Base-by-base conservation (phyloP, 2,888 invertebrate genomes). In the Caenorhabditis sulstoni region DNA sequence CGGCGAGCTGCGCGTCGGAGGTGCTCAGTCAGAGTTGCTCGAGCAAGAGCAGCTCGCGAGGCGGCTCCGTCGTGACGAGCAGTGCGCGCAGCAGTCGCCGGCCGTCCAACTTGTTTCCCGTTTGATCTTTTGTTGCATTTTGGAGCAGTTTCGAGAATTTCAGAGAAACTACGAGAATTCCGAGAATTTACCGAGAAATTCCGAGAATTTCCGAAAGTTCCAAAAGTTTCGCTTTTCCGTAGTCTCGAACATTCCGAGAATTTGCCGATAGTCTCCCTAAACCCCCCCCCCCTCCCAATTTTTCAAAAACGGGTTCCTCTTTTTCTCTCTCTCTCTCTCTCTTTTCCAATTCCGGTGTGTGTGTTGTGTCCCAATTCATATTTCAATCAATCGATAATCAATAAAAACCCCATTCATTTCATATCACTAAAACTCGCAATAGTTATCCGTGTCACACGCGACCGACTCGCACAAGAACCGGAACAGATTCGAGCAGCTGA, bases 1-100 rank as follows among this genome's bases (percentile, higher is more conserved):
- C 74, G 59, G 76, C 82, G 37, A 76, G 73, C 29, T 74, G 80
- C 29, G 67, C 66, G 12, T 68, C 70, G 9, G 82, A 78, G 53
- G 82, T 81, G 22, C 35, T 50, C 41, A 65, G 65, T 23, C 41
- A 68, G 59, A 47, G 59, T 14, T 61, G 44, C 29, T 68, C 67
- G n/a, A 57, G 22, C 5, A 49, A 59, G 37, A 59, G 59, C 59
- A 59, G 55, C n/a, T 71, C 70, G 5, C 47, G 57, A n/a, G 58
- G 67, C 12, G 67, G 66, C 4, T 64, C 29, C 29, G 3, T 7
- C 29, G 55, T 47, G 14, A n/a, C 45, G 14, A 47, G 39, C 29
- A 20, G 47, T 8, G 23, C 29, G 29, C 29, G 55, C 9, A 52
- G 71, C 55, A 71, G 71, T 71, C 62, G 71, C 20, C 47, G 71